Percentiles rank a stretch among this genome's conserved stretches.
Evolutionary conservation across 2,797 vertebrate species (phyloP).

Genomic region (Hypotaenidia philippensis): DNA sequence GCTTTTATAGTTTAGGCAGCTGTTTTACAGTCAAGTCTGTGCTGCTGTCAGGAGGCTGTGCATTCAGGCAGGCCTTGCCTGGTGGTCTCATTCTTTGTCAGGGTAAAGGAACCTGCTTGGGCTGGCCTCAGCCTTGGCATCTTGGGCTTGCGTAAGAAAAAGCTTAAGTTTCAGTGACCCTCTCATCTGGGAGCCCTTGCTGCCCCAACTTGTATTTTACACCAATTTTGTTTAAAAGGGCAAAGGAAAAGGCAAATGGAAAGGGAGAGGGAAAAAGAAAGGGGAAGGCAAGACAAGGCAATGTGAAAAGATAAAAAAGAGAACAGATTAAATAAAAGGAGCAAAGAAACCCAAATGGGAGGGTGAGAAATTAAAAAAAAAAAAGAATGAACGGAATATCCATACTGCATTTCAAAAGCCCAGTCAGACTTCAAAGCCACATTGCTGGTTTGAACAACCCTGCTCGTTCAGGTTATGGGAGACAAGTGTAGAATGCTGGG

Average conservation of each 20-base stretch:
- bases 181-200: not conserved
- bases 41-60: not conserved
- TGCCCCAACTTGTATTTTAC: not conserved
- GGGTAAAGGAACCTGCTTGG: not conserved
- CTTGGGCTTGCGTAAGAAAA: not conserved
- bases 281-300: too few species aligned
- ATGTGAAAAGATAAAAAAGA: rapidly evolving
- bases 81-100: not conserved
- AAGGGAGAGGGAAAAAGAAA: not conserved
- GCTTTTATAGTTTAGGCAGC: not conserved
- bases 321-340: rapidly evolving
- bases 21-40: not conserved
- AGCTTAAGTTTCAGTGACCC: not conserved
- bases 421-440: not conserved
- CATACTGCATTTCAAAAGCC: not conserved
- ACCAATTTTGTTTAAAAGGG: not conserved
- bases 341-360: not conserved
- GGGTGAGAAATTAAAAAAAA: rapidly evolving
- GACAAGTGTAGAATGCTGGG: not conserved
- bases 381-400: not conserved
- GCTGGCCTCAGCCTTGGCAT: not conserved
- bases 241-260: rapidly evolving
- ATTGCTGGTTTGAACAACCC: not conserved
- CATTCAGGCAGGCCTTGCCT: not conserved
- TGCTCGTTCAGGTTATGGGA: not conserved